phyloP scores from a whole-genome alignment of 2,888 invertebrate species.

The Macrosoma leucophasiata region DNA sequence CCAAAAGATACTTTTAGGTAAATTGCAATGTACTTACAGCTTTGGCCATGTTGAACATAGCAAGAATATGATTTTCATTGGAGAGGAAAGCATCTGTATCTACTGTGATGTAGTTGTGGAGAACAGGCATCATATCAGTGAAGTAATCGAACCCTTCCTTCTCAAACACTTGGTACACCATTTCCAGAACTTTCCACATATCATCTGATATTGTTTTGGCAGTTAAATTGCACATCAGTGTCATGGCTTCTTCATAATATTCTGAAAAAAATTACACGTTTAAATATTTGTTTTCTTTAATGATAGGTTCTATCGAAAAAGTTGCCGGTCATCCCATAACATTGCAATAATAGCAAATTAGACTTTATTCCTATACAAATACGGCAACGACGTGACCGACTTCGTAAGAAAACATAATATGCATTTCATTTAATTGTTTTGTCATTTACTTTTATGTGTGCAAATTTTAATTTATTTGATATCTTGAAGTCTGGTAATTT shows the following conservation, averaged over 20 bases:
- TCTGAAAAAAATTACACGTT: conserved; percentile 70
- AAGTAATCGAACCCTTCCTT: conserved; percentile 97
- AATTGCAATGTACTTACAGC: conserved; percentile 71
- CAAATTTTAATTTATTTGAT: too few species aligned
- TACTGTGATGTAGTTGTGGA: conserved; percentile 98
- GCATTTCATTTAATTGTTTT: too few species aligned
- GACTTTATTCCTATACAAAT: too few species aligned
- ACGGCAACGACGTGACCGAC: too few species aligned
- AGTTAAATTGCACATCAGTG: conserved; percentile 93
- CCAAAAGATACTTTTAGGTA: too few species aligned
- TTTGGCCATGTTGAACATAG: conserved; percentile 97
- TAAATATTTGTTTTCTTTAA: background rate
- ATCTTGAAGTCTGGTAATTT: too few species aligned
- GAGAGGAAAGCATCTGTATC: conserved; percentile 96
- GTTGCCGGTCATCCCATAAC: too few species aligned
- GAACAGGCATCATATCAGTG: conserved; percentile 98
- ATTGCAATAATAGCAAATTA: too few species aligned
- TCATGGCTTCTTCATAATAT: conserved; percentile 97
- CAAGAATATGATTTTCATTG: conserved; percentile 90
- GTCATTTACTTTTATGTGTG: too few species aligned
- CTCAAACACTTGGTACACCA: conserved; percentile 92
- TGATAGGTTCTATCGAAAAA: too few species aligned
- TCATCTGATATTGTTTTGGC: conserved; percentile 90
- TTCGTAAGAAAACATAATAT: too few species aligned
- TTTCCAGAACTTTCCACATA: conserved; percentile 96